Base-by-base conservation (phyloP, 2,888 invertebrate species). In the Lampropteryx suffumata region DNA sequence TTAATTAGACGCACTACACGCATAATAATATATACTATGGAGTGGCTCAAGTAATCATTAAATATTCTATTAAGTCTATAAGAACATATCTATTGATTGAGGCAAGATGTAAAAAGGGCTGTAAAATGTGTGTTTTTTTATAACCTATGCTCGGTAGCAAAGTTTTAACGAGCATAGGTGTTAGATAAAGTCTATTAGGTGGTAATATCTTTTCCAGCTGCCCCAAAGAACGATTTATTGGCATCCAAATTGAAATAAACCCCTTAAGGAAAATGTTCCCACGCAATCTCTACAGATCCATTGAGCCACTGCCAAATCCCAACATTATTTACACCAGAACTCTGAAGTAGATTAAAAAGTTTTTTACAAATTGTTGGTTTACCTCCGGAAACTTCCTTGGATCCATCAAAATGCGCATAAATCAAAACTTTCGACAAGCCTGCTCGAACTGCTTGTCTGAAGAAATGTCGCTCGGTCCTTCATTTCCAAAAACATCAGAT, bases 351-450 rank as follows among this genome's bases (percentile, higher is more conserved):
- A 74, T 76, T 73, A 71, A 63, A 62, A 75, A 74, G 71, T 78
- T 75, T 62, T n/a, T 56, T 50, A 51, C 61, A 61, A 67, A 67
- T 70, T 67, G 61, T 64, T 61, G 65, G 71, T 72, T 72, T 73
- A 71, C 73, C 70, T 71, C 66, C 58, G 55, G 51, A 51, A 58
- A 64, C 65, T 67, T 67, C 57, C 53, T 49, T 46, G 62, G 64
- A 63, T 68, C 67, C 65, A 82, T 78, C 76, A 77, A 77, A 78
- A 80, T 78, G 83, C 79, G 71, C 82, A 83, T 82, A 80, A 82
- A 82, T 83, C 76, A 76, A 75, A 79, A 77, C 69, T 84, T 82
- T 70, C 62, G 67, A 71, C 71, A 71, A 66, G 62, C 66, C 64
- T 24, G 24, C 24, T 24, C 7, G 5, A 6, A 62, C 64, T 57